These are phyloP conservation scores for Hirundo rustica DNA, from an alignment of 2,797 vertebrate genomes.

Conservation along the genomic window DNA sequence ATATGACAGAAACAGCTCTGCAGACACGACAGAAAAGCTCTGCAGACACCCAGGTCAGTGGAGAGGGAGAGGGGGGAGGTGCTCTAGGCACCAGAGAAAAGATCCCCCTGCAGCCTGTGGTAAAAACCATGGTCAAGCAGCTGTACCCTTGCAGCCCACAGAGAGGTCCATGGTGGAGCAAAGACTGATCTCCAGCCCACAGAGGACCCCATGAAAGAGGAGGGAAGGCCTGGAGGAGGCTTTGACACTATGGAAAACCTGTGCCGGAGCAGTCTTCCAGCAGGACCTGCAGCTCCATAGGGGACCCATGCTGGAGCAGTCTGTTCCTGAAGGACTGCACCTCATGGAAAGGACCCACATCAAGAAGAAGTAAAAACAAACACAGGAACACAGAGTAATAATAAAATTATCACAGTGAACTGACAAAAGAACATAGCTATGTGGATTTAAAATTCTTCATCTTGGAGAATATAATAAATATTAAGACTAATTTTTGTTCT, in stretches of 20 bases:
- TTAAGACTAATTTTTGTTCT: background rate
- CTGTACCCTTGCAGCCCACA: background rate
- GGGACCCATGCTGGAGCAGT: background rate
- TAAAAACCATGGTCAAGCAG: background rate
- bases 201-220: fast-evolving
- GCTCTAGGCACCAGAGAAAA: background rate
- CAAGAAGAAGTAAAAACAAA: background rate
- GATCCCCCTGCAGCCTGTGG: background rate
- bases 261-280: background rate
- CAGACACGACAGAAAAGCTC: background rate
- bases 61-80: background rate
- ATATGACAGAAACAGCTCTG: background rate
- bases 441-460: background rate
- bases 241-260: background rate
- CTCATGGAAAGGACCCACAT: background rate
- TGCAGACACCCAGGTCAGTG: background rate
- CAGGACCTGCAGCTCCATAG: background rate
- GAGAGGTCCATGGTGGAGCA: background rate
- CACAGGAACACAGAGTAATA: background rate
- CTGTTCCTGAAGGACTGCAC: background rate
- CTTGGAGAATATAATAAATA: background rate
- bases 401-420: background rate
- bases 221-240: background rate
- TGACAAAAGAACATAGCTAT: background rate
- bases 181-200: fast-evolving